A percentile compares a stretch with the other conserved stretches of the same genome.
These are phyloP conservation scores for Heliconius hermathena DNA, from an alignment of 1,140 invertebrate genomes.

Conservation along the genomic window DNA sequence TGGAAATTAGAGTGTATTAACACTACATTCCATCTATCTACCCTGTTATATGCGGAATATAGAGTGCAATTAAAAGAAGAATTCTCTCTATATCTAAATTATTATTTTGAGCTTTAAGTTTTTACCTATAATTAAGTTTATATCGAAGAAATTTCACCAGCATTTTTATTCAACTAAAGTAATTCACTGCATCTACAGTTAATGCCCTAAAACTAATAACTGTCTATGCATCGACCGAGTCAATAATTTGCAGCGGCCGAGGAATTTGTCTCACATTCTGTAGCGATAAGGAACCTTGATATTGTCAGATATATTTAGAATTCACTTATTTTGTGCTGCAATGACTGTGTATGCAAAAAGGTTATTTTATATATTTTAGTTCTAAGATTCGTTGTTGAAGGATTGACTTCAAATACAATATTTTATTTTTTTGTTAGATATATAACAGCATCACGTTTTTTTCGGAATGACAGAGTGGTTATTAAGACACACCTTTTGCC, in stretches of 20 bases:
- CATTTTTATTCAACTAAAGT: conserved; percentile 12
- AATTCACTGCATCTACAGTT: conserved; percentile 29
- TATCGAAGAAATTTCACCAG: background rate
- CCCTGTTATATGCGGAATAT: too few species aligned
- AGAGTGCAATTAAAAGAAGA: too few species aligned
- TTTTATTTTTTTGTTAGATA: background rate
- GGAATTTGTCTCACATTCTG: conserved; percentile 33
- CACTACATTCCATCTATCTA: too few species aligned
- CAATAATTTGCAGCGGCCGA: conserved; percentile 32
- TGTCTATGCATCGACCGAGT: conserved; percentile 30
- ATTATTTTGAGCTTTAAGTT: background rate
- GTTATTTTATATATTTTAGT: background rate
- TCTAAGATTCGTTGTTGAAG: background rate
- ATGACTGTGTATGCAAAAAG: background rate
- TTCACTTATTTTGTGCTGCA: background rate
- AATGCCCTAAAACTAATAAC: conserved; percentile 37
- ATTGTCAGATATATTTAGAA: conserved; percentile 27
- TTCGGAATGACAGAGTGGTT: too few species aligned
- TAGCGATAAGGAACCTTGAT: conserved; percentile 26
- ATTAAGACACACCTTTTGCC: too few species aligned
- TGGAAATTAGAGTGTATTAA: too few species aligned
- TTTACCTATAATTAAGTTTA: too few species aligned
- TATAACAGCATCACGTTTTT: too few species aligned
- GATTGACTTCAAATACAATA: background rate
- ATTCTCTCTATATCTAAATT: background rate